Evolutionary conservation across 1,140 invertebrate genomes (phyloP).

Genomic region (Calliphora vicina): DNA sequence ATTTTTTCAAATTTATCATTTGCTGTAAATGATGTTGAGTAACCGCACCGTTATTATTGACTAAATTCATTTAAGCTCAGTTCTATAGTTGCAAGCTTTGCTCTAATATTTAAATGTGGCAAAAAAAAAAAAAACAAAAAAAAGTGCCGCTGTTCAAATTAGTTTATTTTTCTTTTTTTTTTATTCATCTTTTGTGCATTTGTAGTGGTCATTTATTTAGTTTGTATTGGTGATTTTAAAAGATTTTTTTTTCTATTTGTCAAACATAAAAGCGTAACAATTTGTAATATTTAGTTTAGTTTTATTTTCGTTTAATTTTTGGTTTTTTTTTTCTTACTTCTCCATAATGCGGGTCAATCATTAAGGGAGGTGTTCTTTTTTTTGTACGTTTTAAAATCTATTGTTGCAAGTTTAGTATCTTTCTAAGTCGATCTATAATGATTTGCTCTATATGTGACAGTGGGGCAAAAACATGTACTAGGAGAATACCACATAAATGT

Average conservation of each 20-base stretch:
- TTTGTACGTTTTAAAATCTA: neutral
- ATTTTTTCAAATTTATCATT: neutral
- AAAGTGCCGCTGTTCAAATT: too few species aligned
- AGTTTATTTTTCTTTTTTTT: neutral
- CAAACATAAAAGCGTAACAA: slow-evolving; percentile 10
- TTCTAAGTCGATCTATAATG: neutral
- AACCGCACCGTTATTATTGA: neutral
- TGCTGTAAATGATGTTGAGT: neutral
- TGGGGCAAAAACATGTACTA: neutral
- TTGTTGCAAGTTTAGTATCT: neutral
- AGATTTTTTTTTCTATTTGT: neutral
- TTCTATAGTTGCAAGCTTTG: neutral
- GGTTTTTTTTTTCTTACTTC: too few species aligned
- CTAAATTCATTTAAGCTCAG: neutral
- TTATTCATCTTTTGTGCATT: neutral
- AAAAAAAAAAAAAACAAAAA: too few species aligned
- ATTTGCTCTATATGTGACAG: neutral
- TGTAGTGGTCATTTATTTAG: neutral
- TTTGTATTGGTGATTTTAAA: neutral
- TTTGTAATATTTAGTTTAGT: neutral
- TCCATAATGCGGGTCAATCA: slow-evolving; percentile 6
- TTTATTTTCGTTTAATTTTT: too few species aligned
- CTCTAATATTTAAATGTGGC: neutral
- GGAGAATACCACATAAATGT: too few species aligned
- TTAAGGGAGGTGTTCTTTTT: neutral